phyloP scores from a whole-genome alignment of 2,113 vertebrate genomes.

The Symphodus melops region DNA sequence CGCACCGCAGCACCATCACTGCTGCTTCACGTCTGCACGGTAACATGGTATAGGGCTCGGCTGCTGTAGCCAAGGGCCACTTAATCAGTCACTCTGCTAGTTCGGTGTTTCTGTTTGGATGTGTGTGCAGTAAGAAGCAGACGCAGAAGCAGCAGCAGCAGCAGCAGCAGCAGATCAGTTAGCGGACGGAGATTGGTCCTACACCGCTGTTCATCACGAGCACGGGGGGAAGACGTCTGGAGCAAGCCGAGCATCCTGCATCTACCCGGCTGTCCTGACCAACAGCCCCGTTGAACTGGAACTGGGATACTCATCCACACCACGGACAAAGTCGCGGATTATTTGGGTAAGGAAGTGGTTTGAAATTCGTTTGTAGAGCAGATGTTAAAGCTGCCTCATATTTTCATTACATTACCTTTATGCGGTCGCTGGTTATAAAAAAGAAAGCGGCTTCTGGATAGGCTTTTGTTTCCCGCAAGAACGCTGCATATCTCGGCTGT shows the following conservation, averaged over 20 bases:
- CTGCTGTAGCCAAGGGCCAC: slow-evolving; percentile 66
- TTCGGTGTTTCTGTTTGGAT: slow-evolving; percentile 13
- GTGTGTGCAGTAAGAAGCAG: slow-evolving; percentile 19
- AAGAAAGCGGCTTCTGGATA: background rate
- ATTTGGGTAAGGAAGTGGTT: slow-evolving; percentile 72
- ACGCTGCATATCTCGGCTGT: slow-evolving; percentile 21
- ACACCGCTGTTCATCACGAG: slow-evolving; percentile 4
- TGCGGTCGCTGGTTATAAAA: background rate
- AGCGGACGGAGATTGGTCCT: slow-evolving; percentile 24
- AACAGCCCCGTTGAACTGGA: slow-evolving; percentile 44
- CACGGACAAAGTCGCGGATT: slow-evolving; percentile 16
- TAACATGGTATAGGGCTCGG: slow-evolving; percentile 77
- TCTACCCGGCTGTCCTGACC: slow-evolving; percentile 53
- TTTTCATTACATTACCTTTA: background rate
- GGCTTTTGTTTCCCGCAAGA: slow-evolving; percentile 47
- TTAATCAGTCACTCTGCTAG: slow-evolving; percentile 27
- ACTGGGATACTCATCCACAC: slow-evolving; percentile 40
- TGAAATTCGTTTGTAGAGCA: background rate
- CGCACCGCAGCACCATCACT: slow-evolving; percentile 51
- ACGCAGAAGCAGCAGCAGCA: background rate
- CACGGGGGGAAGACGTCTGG: slow-evolving; percentile 30
- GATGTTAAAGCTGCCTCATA: background rate
- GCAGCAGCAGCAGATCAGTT: background rate
- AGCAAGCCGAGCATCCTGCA: slow-evolving; percentile 52
- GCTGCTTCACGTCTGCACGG: slow-evolving; percentile 61